Evolutionary conservation across 2,888 invertebrate genomes (phyloP), one percentile per base, ranked within the genome.

Genomic region (Panorpa germanica): DNA sequence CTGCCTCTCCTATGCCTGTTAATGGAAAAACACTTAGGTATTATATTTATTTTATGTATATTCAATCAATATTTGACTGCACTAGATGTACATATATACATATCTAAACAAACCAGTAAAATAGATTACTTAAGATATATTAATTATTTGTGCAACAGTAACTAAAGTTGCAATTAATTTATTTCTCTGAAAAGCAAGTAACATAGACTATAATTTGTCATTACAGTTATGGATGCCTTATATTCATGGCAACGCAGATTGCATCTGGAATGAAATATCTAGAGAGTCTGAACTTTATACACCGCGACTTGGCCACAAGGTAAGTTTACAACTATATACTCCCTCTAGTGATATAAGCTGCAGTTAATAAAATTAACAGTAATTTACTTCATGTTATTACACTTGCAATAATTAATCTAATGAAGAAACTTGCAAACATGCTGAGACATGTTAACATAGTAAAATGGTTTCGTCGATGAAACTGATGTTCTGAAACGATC

Each of bases 261-360:
- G 77, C 85, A 41, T 80, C 82, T 35, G 86, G 83, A 40, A 83
- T 86, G 81, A 81, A 83, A 55, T 81, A 85, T 57, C 63, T 86
- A 50, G 85, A 86, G 57, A 71, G 74, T 40, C 64, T 75, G 52
- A 73, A 76, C 55, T 81, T 78, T 55, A 74, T 86, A 40, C 85
- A 86, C 59, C 69, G 80, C 45, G 83, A 86, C 59, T 61, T 86
- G 43, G 82, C 83, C 40, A 70, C 83, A 43, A 70, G 75, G 74
- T 74, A 60, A 64, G 53, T 48, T 34, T 34, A 29, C 23, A 34
- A n/a, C n/a, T n/a, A n/a, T n/a, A n/a, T n/a, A n/a, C n/a, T n/a
- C n/a, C n/a, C n/a, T n/a, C n/a, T n/a, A n/a, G n/a, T n/a, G n/a
- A n/a, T n/a, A n/a, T n/a, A n/a, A n/a, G n/a, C n/a, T n/a, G n/a